A percentile compares a stretch with the other conserved stretches of the same genome.
phyloP scores from a whole-genome alignment of 2,888 invertebrate species.

The Nemapogon koenigi region DNA sequence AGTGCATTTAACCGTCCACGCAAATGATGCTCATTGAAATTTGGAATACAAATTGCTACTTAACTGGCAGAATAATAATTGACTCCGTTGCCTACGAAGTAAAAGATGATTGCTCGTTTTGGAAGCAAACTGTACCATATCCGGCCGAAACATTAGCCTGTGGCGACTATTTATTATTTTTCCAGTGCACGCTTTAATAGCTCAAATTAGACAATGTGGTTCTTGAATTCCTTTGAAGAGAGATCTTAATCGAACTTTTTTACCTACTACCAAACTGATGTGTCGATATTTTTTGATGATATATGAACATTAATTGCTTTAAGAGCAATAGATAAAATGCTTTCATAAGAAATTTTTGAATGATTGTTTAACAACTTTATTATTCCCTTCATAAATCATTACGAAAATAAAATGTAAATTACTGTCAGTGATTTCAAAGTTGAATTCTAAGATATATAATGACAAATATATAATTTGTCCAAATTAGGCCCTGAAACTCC shows the following conservation, averaged over 20 bases:
- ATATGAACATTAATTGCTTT: no score
- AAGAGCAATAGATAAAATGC: no score
- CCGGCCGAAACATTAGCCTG: slow-evolving; percentile 47
- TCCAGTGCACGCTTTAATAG: slow-evolving; percentile 45
- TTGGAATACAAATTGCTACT: slow-evolving; percentile 41
- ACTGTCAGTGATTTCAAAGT: no score
- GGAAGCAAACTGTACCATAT: slow-evolving; percentile 33
- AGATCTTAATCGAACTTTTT: slow-evolving; percentile 42
- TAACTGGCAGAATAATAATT: slow-evolving; percentile 2
- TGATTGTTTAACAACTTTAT: no score
- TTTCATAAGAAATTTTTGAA: no score
- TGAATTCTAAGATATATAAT: no score
- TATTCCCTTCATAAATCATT: no score
- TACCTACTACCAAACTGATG: no score
- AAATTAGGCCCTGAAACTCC: no score
- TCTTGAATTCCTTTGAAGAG: slow-evolving; percentile 33
- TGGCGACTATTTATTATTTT: slow-evolving; percentile 55
- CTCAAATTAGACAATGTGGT: slow-evolving; percentile 45
- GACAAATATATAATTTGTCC: no score
- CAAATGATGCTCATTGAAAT: slow-evolving; percentile 57
- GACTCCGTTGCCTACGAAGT: slow-evolving; percentile 6
- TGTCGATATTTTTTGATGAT: no score
- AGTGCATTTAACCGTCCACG: not conserved
- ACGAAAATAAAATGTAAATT: no score
- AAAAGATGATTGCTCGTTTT: slow-evolving; percentile 16